Evolutionary conservation across 2,113 vertebrate genomes (phyloP).

Genomic region (Nothobranchius kuhntae): DNA sequence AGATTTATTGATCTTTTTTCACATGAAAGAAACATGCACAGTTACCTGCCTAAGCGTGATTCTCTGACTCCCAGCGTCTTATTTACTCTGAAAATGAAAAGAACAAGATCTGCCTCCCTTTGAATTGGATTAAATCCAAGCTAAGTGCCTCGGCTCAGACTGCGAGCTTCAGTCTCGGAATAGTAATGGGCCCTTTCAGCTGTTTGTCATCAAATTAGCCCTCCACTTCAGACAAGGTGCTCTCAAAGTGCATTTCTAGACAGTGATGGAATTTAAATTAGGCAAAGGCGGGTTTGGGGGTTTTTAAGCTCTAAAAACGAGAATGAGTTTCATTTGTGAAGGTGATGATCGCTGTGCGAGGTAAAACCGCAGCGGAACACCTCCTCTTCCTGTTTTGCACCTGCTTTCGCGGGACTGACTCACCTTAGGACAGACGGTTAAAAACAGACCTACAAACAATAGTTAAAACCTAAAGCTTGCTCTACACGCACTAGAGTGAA

Average conservation of each 20-base stretch:
- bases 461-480: slow-evolving; percentile 12
- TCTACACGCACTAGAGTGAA: slow-evolving; percentile 14
- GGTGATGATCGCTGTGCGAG: slow-evolving; percentile 40
- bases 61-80: slow-evolving; percentile 26
- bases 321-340: slow-evolving; percentile 45
- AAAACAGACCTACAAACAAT: slow-evolving; percentile 26
- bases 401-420: slow-evolving; percentile 16
- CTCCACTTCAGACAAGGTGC: slow-evolving; percentile 51
- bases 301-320: slow-evolving; percentile 32
- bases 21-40: neutral
- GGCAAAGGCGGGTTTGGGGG: slow-evolving; percentile 36
- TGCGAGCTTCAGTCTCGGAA: slow-evolving; percentile 49
- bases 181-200: slow-evolving; percentile 67
- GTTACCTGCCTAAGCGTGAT: slow-evolving; percentile 23
- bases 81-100: slow-evolving; percentile 47
- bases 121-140: slow-evolving; percentile 60
- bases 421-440: slow-evolving; percentile 10
- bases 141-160: slow-evolving; percentile 50
- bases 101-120: slow-evolving; percentile 50
- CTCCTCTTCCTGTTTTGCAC: slow-evolving; percentile 6
- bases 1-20: neutral
- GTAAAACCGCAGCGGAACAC: slow-evolving; percentile 34
- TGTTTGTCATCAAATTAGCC: slow-evolving; percentile 72
- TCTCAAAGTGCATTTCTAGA: slow-evolving; percentile 51
- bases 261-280: slow-evolving; percentile 55